Conservation (phyloP, 2,113 vertebrate genomes). For the Protobothrops flavoviridis region DNA sequence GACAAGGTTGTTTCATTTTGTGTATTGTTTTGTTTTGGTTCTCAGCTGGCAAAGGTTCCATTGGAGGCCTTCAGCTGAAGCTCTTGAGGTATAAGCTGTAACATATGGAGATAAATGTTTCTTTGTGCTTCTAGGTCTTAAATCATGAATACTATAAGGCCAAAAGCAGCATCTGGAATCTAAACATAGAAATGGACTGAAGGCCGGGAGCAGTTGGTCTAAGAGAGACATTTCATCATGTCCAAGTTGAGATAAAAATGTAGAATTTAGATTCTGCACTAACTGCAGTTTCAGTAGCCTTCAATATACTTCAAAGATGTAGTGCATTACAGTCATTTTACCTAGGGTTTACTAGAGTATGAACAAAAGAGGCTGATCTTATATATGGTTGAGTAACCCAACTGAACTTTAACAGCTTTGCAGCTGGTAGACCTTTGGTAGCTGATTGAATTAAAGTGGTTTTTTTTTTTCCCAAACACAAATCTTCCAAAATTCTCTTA, state of each 20-base stretch:
- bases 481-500: neutral
- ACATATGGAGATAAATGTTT: neutral
- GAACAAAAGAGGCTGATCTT: neutral
- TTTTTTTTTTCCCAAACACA: neutral
- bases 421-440: neutral
- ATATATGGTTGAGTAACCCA: neutral
- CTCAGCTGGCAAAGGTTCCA: neutral
- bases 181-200: neutral
- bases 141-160: neutral
- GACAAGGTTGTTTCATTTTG: neutral
- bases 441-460: neutral
- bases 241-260: neutral
- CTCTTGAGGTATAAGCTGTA: neutral
- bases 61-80: neutral
- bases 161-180: neutral
- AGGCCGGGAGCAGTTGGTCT: neutral
- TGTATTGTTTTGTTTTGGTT: neutral
- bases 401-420: neutral
- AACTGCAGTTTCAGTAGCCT: neutral
- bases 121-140: neutral
- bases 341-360: neutral
- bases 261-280: neutral
- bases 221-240: neutral
- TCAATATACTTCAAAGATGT: neutral
- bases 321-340: neutral